Percentiles rank a stretch among this genome's conserved stretches.
phyloP scores from a whole-genome alignment of 1,140 invertebrate genomes.

The Helicorthomorpha holstii region DNA sequence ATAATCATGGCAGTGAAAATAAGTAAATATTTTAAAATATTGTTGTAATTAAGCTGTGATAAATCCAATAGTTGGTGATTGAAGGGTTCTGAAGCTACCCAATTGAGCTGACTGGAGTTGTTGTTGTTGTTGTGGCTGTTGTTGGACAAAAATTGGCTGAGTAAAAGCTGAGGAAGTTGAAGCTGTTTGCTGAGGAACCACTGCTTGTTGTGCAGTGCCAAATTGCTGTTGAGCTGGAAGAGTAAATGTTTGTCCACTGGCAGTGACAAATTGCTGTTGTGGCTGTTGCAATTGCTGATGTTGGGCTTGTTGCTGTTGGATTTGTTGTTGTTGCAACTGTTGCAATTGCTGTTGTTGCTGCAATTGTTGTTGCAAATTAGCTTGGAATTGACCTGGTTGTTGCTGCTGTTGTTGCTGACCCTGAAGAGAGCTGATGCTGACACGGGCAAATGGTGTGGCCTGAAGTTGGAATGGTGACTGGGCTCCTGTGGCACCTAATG shows the following conservation, averaged over 20 bases:
- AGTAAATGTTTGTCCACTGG: neutral
- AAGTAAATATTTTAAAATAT: too few species aligned
- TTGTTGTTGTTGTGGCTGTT: neutral
- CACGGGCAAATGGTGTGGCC: neutral
- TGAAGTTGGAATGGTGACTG: neutral
- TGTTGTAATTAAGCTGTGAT: too few species aligned
- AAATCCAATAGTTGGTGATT: too few species aligned
- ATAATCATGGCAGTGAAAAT: too few species aligned
- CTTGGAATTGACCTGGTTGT: neutral
- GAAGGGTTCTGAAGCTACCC: too few species aligned
- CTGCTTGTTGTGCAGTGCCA: neutral
- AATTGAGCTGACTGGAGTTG: too few species aligned
- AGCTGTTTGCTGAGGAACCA: too few species aligned
- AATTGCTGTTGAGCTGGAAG: neutral
- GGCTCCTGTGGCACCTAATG: neutral
- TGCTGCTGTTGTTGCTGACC: neutral
- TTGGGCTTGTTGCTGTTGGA: neutral
- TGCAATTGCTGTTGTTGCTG: neutral
- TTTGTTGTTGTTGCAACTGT: neutral
- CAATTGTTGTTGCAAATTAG: neutral
- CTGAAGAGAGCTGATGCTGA: neutral
- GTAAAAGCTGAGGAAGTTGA: neutral
- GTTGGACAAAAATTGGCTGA: neutral
- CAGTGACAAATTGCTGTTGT: neutral
- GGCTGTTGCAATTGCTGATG: neutral